Base-by-base conservation (phyloP, 2,888 invertebrate genomes). In the Trichopoda pennipes region DNA sequence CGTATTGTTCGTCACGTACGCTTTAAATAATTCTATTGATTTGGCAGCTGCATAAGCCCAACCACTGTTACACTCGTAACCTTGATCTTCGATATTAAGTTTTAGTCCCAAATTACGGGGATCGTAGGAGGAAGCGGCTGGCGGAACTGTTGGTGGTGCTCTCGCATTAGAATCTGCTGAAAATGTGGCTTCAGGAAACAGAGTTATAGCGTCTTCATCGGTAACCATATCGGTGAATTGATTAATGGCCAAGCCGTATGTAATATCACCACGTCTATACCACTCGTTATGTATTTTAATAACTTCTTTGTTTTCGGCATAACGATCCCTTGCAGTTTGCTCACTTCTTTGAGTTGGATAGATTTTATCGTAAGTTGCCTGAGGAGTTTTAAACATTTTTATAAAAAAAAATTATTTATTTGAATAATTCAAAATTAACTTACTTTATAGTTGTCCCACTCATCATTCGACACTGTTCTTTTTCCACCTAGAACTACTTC, bases 181-280 rank as follows among this genome's bases (percentile, higher is more conserved):
- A 14, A 32, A 56, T 21, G 47, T 75, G 0, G 73, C 80, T n/a
- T 19, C 76, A 0, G 86, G 85, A 32, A 86, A 87, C 3, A 84
- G 4, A 10, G 82, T 82, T 14, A 80, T 86, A 64, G 86, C 87
- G 16, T 86, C 83, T 53, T 82, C n/a, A 66, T 28, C 28, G 6
- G 85, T 82, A 17, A 75, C 83, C 81, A 86, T 81, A 76, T 88
- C 88, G n/a, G 83, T 84, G 64, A 86, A 88, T 79, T 87, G 87
- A 82, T 88, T 88, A 0, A 76, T 12, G 2, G 17, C 84, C 28
- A 88, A 77, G 10, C 38, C 17, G 53, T 83, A 88, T 6, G 84
- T 63, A 32, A 69, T 81, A 17, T 42, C 70, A 1, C 80, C 74
- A 2, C 63, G 73, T 4, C 72, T 49, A 17, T 44, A 84, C 8